phyloP scores from a whole-genome alignment of 2,113 vertebrate genomes.

The Dryoscopus gambensis region DNA sequence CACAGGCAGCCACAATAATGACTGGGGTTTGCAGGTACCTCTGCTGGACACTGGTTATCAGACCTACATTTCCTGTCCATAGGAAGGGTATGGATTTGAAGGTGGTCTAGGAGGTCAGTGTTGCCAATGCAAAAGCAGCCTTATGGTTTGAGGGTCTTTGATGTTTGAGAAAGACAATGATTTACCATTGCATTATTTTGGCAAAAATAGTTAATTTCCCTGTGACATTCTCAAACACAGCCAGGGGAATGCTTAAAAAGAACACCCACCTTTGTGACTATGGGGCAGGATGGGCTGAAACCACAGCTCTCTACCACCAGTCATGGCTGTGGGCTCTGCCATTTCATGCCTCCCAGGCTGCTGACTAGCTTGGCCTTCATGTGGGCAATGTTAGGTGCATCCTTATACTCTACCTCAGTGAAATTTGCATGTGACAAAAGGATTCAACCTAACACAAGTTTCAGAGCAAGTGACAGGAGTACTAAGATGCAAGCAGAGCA shows the following conservation, averaged over 20 bases:
- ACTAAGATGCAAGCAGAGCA: slow-evolving; percentile 46
- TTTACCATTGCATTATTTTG: neutral
- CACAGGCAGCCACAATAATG: fast-evolving
- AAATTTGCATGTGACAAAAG: neutral
- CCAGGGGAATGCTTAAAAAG: neutral
- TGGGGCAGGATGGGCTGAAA: neutral
- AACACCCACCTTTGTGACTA: neutral
- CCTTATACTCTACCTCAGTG: neutral
- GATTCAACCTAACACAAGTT: neutral
- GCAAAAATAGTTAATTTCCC: neutral
- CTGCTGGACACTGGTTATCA: neutral
- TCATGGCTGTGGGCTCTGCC: neutral
- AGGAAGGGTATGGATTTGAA: neutral
- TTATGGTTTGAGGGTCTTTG: neutral
- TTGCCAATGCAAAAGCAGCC: neutral
- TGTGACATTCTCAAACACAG: neutral
- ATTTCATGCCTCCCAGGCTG: neutral
- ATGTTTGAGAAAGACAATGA: neutral
- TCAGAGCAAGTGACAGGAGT: slow-evolving; percentile 4
- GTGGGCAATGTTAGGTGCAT: neutral
- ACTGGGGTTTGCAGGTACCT: neutral
- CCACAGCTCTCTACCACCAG: neutral
- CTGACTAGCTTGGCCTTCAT: neutral
- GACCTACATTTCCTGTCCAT: neutral
- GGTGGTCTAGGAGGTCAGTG: neutral